These are phyloP conservation scores for Aphis craccivora DNA, from an alignment of 1,140 invertebrate species.

Conservation along the genomic window DNA sequence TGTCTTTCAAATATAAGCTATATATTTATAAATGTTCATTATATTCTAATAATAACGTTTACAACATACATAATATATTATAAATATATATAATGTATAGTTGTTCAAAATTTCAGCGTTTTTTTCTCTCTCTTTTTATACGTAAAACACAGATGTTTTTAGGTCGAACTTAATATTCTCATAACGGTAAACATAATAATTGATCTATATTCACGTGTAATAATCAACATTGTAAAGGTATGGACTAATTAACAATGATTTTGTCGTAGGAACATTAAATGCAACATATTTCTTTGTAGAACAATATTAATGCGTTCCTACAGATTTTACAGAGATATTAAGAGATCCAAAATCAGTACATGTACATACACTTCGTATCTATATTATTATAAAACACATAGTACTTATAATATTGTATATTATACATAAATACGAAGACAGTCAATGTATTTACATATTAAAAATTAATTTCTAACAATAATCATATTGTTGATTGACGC, in stretches of 20 bases:
- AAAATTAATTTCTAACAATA: constrained; percentile 30
- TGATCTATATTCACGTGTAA: constrained; percentile 18
- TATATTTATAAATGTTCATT: constrained; percentile 30
- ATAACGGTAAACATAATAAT: background rate
- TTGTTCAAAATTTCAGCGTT: constrained; percentile 1
- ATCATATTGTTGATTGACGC: constrained; percentile 34
- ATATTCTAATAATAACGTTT: constrained; percentile 36
- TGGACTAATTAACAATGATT: constrained; percentile 51
- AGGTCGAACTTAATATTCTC: background rate
- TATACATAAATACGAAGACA: constrained; percentile 46
- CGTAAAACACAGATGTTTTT: constrained; percentile 3
- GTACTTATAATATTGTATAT: constrained; percentile 1
- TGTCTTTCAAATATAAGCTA: constrained; percentile 40
- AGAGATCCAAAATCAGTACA: constrained; percentile 57
- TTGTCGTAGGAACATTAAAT: constrained; percentile 42
- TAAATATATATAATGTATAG: background rate
- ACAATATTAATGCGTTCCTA: constrained; percentile 38
- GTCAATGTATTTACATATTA: constrained; percentile 48
- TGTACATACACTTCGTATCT: background rate
- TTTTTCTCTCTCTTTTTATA: background rate
- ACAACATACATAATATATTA: constrained; percentile 14
- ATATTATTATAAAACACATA: constrained; percentile 6
- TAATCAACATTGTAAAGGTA: constrained; percentile 18
- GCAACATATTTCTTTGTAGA: constrained; percentile 4
- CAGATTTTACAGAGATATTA: constrained; percentile 28